These are phyloP conservation scores for Chaenogobius annularis DNA, from an alignment of 2,113 vertebrate species.

Conservation along the genomic window DNA sequence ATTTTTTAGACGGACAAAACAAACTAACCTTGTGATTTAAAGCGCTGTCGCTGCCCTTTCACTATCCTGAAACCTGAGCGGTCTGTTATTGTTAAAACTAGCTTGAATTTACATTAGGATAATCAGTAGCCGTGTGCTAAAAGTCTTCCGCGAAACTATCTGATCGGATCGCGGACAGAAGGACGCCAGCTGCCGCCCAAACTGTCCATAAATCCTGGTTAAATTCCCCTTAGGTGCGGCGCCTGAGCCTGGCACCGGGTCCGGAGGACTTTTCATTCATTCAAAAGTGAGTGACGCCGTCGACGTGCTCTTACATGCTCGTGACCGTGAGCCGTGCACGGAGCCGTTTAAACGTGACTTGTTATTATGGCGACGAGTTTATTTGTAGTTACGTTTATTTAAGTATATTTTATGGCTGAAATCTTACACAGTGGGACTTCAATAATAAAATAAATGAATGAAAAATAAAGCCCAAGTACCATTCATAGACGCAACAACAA, in stretches of 20 bases:
- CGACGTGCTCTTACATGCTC: neutral
- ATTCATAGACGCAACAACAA: neutral
- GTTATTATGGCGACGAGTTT: neutral
- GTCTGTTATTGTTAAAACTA: neutral
- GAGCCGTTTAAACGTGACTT: neutral
- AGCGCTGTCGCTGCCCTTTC: neutral
- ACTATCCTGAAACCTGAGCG: neutral
- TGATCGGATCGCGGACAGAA: neutral
- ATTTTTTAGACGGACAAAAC: neutral
- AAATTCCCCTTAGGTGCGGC: no score
- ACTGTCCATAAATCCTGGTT: neutral
- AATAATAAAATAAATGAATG: no score
- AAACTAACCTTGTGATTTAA: neutral
- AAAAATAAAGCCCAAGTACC: neutral
- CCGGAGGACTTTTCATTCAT: neutral
- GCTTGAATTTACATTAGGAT: neutral
- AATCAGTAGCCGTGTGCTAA: constrained; percentile 1
- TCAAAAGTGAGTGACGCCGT: neutral
- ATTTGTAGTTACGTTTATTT: neutral
- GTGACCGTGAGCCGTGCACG: neutral
- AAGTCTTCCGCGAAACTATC: neutral
- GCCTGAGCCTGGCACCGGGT: neutral
- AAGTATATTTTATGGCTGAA: neutral
- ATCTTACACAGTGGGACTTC: no score
- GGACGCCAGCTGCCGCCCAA: neutral